Evolutionary conservation across 1,140 invertebrate species (phyloP).

Genomic region (Lucilia sericata): DNA sequence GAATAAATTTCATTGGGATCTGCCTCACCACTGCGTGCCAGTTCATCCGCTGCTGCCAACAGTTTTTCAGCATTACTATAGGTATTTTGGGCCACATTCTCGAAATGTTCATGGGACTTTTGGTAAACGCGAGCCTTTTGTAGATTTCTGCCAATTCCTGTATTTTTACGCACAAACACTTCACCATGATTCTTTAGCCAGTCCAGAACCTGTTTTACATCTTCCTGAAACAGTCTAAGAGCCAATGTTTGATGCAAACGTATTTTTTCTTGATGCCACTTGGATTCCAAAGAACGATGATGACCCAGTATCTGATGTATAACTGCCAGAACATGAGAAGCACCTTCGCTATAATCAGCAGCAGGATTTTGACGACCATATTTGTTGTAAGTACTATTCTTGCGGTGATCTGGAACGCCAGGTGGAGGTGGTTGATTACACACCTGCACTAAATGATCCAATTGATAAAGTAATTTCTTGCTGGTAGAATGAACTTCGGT

Average conservation of each 20-base stretch:
- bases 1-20: constrained; percentile 95
- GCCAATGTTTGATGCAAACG: constrained; percentile 94
- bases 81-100: constrained; percentile 98
- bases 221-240: constrained; percentile 93
- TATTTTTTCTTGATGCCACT: constrained; percentile 94
- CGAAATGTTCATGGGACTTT: constrained; percentile 98
- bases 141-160: constrained; percentile 93
- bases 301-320: constrained; percentile 96
- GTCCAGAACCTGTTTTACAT: constrained; percentile 94
- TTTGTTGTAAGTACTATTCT: constrained; percentile 70
- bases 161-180: constrained; percentile 96
- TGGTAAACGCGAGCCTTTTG: constrained; percentile 95
- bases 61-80: constrained; percentile 99
- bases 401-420: constrained; percentile 66
- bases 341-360: constrained; percentile 95
- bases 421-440: constrained; percentile 84
- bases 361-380: constrained; percentile 82
- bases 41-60: constrained; percentile 92
- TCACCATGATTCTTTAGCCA: constrained; percentile 99
- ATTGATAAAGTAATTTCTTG: constrained; percentile 95
- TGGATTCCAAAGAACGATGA: constrained; percentile 90
- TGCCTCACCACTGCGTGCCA: constrained; percentile 95
- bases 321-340: constrained; percentile 87
- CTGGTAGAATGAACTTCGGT: constrained; percentile 97
- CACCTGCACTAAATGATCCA: constrained; percentile 95